A percentile compares a stretch with the other conserved stretches of the same genome.
phyloP scores from a whole-genome alignment of 2,797 vertebrate species.

The Manis crassicaudata region DNA sequence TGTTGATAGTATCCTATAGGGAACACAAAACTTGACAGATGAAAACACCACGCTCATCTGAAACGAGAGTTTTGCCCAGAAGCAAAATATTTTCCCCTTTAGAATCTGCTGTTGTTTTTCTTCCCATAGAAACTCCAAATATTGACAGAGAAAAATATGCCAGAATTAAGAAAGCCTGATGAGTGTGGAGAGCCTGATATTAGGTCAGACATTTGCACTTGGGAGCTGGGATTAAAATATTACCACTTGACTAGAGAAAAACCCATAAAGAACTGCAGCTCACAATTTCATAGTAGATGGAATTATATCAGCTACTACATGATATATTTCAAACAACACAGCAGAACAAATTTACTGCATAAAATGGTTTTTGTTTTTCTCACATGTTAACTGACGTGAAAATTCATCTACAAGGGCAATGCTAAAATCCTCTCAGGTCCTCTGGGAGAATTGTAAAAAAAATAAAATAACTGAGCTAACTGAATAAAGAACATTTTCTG shows the following conservation, averaged over 20 bases:
- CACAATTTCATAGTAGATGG: constrained; percentile 46
- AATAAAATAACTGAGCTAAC: background rate
- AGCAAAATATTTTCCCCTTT: constrained; percentile 44
- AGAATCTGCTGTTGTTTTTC: constrained; percentile 36
- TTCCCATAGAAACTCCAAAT: constrained; percentile 44
- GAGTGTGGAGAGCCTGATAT: constrained; percentile 4
- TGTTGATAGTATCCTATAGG: background rate
- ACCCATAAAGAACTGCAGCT: background rate
- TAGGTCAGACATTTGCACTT: background rate
- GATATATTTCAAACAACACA: constrained; percentile 34
- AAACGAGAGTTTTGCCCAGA: constrained; percentile 48
- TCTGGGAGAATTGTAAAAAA: constrained; percentile 14
- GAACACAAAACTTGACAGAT: constrained; percentile 11
- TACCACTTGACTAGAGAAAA: constrained; percentile 62
- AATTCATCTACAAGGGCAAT: constrained; percentile 51
- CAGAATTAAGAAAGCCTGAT: constrained; percentile 49
- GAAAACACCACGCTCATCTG: constrained; percentile 7
- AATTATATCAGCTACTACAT: constrained; percentile 6
- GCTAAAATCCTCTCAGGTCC: constrained; percentile 38
- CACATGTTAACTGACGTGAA: constrained; percentile 54
- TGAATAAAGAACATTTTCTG: constrained; percentile 43
- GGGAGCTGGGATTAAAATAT: constrained; percentile 51
- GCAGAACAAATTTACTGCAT: constrained; percentile 56
- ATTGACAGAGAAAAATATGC: constrained; percentile 49
- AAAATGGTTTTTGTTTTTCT: constrained; percentile 59